Percentiles rank a stretch among this genome's conserved stretches.
These are phyloP conservation scores for Brachionus manjavacas DNA, from an alignment of 1,140 invertebrate species.

Conservation along the genomic window DNA sequence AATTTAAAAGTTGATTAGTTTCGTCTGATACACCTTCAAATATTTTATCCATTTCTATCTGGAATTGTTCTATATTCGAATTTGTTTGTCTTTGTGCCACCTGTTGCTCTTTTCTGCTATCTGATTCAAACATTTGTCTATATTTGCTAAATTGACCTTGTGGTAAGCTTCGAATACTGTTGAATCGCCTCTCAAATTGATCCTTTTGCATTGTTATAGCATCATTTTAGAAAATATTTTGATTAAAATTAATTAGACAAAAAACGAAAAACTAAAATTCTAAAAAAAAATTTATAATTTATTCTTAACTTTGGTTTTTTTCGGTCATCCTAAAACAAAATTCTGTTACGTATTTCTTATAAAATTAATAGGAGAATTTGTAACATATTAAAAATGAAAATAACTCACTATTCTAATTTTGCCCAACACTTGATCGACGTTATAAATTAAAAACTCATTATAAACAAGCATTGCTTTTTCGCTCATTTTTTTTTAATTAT, in stretches of 20 bases:
- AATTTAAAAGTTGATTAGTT: not conserved
- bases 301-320: not conserved
- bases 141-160: slow-evolving; percentile 35
- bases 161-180: slow-evolving; percentile 33
- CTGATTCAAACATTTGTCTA: slow-evolving; percentile 33
- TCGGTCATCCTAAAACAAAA: not conserved
- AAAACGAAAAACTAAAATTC: not conserved
- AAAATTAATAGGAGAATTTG: not conserved
- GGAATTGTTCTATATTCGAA: not conserved
- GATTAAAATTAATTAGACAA: not conserved
- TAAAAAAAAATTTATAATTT: not conserved
- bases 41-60: slow-evolving; percentile 23
- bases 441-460: slow-evolving; percentile 1
- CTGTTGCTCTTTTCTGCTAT: not conserved
- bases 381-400: slow-evolving; percentile 11
- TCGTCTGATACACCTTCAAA: slow-evolving; percentile 31
- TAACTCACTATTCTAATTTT: not conserved
- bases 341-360: slow-evolving; percentile 17
- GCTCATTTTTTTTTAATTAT: slow-evolving; percentile 12
- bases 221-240: not conserved
- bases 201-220: not conserved
- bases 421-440: not conserved
- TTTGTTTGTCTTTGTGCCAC: not conserved
- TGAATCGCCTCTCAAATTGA: slow-evolving; percentile 13
- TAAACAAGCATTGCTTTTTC: not conserved